Evolutionary conservation across 1,140 invertebrate genomes (phyloP), one percentile per base, ranked within the genome.

Genomic region (Aplysia californica): DNA sequence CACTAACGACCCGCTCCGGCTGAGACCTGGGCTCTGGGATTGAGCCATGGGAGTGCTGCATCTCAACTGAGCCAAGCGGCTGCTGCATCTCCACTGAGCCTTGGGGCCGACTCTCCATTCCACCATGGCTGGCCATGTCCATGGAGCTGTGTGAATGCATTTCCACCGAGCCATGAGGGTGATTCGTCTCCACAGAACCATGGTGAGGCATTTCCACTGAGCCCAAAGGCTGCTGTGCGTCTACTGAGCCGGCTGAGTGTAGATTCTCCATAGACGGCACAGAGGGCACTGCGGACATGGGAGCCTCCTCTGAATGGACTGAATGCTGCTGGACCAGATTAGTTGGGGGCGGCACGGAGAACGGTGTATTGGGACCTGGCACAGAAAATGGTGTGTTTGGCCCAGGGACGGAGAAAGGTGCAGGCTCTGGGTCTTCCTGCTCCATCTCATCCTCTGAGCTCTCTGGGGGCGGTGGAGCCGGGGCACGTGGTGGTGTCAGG

Each of bases 401-500:
- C 10, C 23, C 33, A 69, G n/a, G 38, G 21, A 4, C 18, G 10
- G 65, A 35, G 67, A 21, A 39, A 20, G 33, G 33, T 15, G 38
- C 39, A 21, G 67, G 20, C 3, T 44, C 21, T 18, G 36, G 33
- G 21, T 44, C 56, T 4, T 38, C 31, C n/a, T 33, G 59, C 26
- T 74, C 77, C 66, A 77, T 44, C 59, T 81, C 80, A 55, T 81
- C 80, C 10, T 81, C 78, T 33, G 80, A 78, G 38, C 75, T 79
- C 55, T 82, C 78, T 36, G 65, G 67, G 21, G 80, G 80, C 15
- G 78, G 78, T n/a, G 80, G 80, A 35, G 80, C 80, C 29, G 80
- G 80, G 21, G 80, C 80, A 71, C 80, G 29, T 0, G 80, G 80
- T 33, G 80, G 80, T 0, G 80, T 79, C 0, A 81, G 75, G 26